Evolutionary conservation across 2,113 vertebrate genomes (phyloP).

Genomic region (Chamaetylas fuelleborni): DNA sequence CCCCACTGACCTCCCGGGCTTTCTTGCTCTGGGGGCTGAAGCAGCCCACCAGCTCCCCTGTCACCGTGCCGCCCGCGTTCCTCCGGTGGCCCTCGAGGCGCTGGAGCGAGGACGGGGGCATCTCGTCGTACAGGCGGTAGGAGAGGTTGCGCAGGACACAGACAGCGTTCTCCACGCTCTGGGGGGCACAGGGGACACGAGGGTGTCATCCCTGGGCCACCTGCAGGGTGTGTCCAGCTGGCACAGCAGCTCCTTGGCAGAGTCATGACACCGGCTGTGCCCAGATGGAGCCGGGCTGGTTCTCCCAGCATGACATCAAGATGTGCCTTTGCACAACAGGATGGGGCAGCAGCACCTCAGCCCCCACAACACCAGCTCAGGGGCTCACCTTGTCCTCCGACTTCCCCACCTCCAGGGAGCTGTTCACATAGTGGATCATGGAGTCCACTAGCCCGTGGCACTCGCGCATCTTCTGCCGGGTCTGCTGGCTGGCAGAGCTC

Average conservation of each 20-base stretch:
- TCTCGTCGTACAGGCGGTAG: conserved; percentile 91
- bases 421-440: conserved; percentile 86
- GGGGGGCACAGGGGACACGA: accelerated
- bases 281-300: neutral
- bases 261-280: accelerated
- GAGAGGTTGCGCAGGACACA: conserved; percentile 95
- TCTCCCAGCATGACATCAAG: neutral
- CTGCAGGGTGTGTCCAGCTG: neutral
- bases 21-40: conserved; percentile 89
- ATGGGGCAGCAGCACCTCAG: neutral
- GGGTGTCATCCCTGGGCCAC: neutral
- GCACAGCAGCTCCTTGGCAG: neutral
- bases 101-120: conserved; percentile 83
- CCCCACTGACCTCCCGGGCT: conserved; percentile 75
- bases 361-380: accelerated
- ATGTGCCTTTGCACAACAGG: accelerated
- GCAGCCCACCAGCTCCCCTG: conserved; percentile 83
- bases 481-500: conserved; percentile 92
- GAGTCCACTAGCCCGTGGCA: conserved; percentile 88
- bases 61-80: conserved; percentile 25
- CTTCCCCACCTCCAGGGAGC: conserved; percentile 82
- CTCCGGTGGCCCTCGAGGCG: conserved; percentile 84
- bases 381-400: conserved; percentile 87
- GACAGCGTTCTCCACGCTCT: conserved; percentile 92
- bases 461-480: conserved; percentile 92